phyloP scores from a whole-genome alignment of 2,797 vertebrate genomes.

The Chromis chromis region DNA sequence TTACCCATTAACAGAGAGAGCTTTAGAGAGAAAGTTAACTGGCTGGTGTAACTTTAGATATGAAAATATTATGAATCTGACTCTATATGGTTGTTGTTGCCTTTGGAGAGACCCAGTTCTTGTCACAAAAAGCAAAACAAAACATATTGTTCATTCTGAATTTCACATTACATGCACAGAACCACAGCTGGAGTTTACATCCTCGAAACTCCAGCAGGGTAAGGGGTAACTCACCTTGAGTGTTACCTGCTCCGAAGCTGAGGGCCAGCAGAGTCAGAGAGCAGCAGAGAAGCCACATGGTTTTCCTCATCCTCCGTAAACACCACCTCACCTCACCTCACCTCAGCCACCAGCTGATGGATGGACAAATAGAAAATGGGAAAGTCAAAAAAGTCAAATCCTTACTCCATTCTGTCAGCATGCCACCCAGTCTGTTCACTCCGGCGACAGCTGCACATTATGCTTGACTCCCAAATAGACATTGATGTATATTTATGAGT shows the following conservation, averaged over 20 bases:
- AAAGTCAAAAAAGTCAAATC: slow-evolving; percentile 65
- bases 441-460: slow-evolving; percentile 66
- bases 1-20: too few species aligned
- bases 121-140: too few species aligned
- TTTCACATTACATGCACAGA: background rate
- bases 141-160: background rate
- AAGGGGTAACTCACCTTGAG: slow-evolving; percentile 71
- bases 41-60: background rate
- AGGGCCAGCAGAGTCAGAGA: slow-evolving; percentile 79
- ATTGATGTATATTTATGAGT: slow-evolving; percentile 79
- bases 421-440: slow-evolving; percentile 32
- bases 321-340: slow-evolving; percentile 53
- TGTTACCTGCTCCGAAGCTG: slow-evolving; percentile 75
- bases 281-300: slow-evolving; percentile 82
- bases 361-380: slow-evolving; percentile 33
- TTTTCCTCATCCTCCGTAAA: slow-evolving; percentile 51
- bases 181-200: background rate
- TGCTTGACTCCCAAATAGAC: slow-evolving; percentile 65
- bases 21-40: too few species aligned
- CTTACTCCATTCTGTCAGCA: slow-evolving; percentile 34
- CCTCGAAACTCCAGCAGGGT: background rate
- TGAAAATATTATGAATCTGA: background rate
- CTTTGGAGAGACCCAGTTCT: background rate
- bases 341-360: slow-evolving; percentile 64
- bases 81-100: background rate